Percentiles rank a stretch among this genome's conserved stretches.
Evolutionary conservation across 1,140 invertebrate species (phyloP).

Genomic region (Diorhabda sublineata): DNA sequence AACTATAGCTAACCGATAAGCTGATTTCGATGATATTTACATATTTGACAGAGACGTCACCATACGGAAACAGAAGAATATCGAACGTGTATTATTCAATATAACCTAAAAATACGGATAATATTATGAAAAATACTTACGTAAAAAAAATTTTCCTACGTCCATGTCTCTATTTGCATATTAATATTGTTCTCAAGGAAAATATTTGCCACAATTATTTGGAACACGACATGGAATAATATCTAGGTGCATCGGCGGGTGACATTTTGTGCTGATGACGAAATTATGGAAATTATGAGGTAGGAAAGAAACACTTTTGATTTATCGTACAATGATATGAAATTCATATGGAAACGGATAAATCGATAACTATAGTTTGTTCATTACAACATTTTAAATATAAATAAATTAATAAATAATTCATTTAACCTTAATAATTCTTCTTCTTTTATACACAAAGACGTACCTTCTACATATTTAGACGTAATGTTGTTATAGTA

Average conservation of each 20-base stretch:
- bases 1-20: constrained; percentile 39
- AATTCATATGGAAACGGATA: too few species aligned
- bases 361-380: too few species aligned
- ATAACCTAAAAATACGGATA: not conserved
- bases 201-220: constrained; percentile 27
- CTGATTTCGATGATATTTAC: constrained; percentile 35
- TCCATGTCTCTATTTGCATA: constrained; percentile 9
- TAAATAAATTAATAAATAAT: too few species aligned
- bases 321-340: not conserved
- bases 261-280: constrained; percentile 9
- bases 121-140: not conserved
- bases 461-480: too few species aligned
- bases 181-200: constrained; percentile 23
- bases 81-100: not conserved
- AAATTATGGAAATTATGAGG: constrained; percentile 1
- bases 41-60: constrained; percentile 29
- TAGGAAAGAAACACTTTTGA: not conserved
- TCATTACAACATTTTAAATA: too few species aligned
- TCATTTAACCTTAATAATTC: too few species aligned
- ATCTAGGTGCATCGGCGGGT: constrained; percentile 1
- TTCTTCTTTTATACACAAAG: too few species aligned
- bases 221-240: constrained; percentile 10
- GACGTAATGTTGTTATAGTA: not conserved
- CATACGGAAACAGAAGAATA: not conserved
- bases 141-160: not conserved